Evolutionary conservation across 1,140 invertebrate species (phyloP).

Genomic region (Drosophila chauvacae): DNA sequence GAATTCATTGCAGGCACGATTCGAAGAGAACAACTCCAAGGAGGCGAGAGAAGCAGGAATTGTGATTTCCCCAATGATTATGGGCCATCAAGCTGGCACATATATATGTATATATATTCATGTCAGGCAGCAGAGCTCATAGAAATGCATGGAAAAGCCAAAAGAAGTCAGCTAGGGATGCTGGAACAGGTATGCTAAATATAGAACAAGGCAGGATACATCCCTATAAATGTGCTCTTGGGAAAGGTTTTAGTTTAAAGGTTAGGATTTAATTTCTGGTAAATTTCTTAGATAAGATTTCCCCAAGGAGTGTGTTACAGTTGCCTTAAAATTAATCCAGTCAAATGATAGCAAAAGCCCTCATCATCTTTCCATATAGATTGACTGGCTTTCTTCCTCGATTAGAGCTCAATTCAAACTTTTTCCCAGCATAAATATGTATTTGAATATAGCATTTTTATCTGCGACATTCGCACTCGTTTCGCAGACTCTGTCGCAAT

Average conservation of each 20-base stretch:
- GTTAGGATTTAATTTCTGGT: neutral
- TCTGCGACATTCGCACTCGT: slow-evolving; percentile 41
- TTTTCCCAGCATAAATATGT: slow-evolving; percentile 16
- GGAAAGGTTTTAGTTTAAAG: neutral
- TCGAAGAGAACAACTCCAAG: slow-evolving; percentile 47
- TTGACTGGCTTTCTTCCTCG: slow-evolving; percentile 10
- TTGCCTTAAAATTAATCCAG: neutral
- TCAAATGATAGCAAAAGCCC: neutral
- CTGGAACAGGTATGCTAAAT: neutral
- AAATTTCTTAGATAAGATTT: neutral
- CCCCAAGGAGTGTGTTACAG: too few relatives aligned
- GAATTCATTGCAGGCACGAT: slow-evolving; percentile 63
- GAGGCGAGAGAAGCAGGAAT: slow-evolving; percentile 13
- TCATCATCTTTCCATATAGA: slow-evolving; percentile 9
- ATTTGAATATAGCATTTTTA: slow-evolving; percentile 41
- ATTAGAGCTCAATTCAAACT: slow-evolving; percentile 30
- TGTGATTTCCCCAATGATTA: slow-evolving; percentile 45
- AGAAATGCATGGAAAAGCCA: slow-evolving; percentile 38
- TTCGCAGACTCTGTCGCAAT: slow-evolving; percentile 26
- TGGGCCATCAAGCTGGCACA: slow-evolving; percentile 30
- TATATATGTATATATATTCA: slow-evolving; percentile 26
- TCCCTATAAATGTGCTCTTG: neutral
- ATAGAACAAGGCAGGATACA: neutral
- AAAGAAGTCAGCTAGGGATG: neutral
- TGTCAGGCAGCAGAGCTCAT: slow-evolving; percentile 30